These are phyloP conservation scores for Rhabdomys pumilio DNA, from an alignment of 2,797 vertebrate species.

Conservation along the genomic window DNA sequence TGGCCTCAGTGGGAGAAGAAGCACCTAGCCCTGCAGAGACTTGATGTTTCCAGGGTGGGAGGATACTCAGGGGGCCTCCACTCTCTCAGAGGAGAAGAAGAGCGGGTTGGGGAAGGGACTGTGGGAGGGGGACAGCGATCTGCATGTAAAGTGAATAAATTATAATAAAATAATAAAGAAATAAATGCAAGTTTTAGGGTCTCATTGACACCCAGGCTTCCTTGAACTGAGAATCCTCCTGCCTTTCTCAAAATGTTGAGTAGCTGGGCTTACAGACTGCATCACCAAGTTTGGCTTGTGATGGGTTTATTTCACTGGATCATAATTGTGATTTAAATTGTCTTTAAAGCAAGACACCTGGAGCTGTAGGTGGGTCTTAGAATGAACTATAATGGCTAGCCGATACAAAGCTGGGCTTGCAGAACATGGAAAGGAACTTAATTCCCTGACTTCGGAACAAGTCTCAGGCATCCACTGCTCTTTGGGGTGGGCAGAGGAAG, in stretches of 20 bases:
- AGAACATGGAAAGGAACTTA: background rate
- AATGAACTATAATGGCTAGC: background rate
- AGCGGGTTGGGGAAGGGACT: background rate
- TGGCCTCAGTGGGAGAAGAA: background rate
- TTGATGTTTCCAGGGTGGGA: background rate
- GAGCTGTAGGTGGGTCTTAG: background rate
- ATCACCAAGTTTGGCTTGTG: background rate
- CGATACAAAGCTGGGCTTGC: background rate
- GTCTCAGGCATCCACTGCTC: background rate
- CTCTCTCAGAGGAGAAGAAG: background rate
- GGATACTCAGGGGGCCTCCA: background rate
- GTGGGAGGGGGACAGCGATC: background rate
- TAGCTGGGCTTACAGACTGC: background rate
- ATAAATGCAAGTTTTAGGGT: background rate
- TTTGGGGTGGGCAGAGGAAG: background rate
- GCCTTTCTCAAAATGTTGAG: background rate
- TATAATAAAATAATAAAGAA: background rate
- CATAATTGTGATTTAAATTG: background rate
- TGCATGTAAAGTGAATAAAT: background rate
- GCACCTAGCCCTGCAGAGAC: background rate
- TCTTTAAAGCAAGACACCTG: background rate
- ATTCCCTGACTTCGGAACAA: background rate
- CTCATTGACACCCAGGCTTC: background rate
- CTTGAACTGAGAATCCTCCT: background rate
- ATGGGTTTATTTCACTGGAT: background rate